Base-by-base conservation (phyloP, 2,888 invertebrate genomes). In the Malthinus flaveolus region DNA sequence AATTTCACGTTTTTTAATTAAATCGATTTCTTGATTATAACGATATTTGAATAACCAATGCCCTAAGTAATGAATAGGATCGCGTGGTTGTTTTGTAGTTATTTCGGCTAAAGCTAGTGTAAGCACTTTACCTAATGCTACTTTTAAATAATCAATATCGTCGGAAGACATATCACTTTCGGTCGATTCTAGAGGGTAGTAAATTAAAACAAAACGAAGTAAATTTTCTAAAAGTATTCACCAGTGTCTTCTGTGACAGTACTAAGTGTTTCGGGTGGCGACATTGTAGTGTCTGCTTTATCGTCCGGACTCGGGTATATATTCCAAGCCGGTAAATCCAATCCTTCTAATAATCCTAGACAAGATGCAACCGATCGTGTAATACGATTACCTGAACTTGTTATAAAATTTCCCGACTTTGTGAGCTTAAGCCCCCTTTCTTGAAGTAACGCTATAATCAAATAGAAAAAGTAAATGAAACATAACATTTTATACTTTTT, bases 41-140 rank as follows among this genome's bases (percentile, higher is more conserved):
- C 78, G 73, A 67, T 80, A 82, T 70, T 80, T 79, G 57, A 80
- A 75, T n/a, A 82, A 68, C 80, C 81, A 82, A 63, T 80, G 80
- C 3, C 75, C 81, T 23, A 82, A 67, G 62, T 80, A 81, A 64
- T 78, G 77, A n/a, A 82, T 77, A 0, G 82, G 81, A 68, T 81
- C 81, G 45, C 68, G 61, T 1, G 82, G 82, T 63, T 79, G 78
- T 59, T 77, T 78, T 0, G 76, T 72, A 1, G 77, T 74, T 39
- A 82, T 77, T 67, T 82, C 81, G 1, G 79, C 78, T 51, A 82
- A 61, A 4, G 79, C 81, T 50, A 80, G 65, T 31, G 76, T 75
- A 49, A 82, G 64, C 1, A 81, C 78, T 46, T 68, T 71, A 6
- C 78, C 79, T 11, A 79, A 62, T 12, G 66, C 62, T 10, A 66